Evolutionary conservation across 2,113 vertebrate species (phyloP).

Genomic region (Ivindomyrus marchei): DNA sequence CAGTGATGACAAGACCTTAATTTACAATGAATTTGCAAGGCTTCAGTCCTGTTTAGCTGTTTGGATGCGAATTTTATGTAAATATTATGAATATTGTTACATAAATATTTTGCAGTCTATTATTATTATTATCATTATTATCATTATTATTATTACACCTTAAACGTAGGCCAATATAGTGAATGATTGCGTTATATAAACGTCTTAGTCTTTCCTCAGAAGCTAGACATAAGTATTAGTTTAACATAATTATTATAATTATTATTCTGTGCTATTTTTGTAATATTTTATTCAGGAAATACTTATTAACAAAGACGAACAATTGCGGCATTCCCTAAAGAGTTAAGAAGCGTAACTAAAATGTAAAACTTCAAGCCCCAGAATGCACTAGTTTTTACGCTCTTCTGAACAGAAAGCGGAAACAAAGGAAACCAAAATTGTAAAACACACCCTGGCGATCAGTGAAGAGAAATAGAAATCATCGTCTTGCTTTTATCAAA

Average conservation of each 20-base stretch:
- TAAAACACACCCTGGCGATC: slow-evolving; percentile 42
- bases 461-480: slow-evolving; percentile 36
- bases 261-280: background rate
- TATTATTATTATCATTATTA: background rate
- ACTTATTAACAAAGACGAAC: background rate
- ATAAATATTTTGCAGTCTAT: background rate
- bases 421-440: slow-evolving; percentile 53
- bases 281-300: background rate
- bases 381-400: slow-evolving; percentile 37
- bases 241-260: background rate
- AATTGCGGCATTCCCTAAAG: background rate
- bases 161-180: background rate
- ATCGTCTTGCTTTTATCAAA: background rate
- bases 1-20: background rate
- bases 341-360: background rate
- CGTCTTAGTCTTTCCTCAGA: background rate
- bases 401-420: slow-evolving; percentile 54
- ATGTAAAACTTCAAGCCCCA: slow-evolving; percentile 41
- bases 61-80: background rate
- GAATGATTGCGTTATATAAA: background rate
- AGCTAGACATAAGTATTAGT: background rate
- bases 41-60: background rate
- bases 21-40: background rate
- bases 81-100: background rate
- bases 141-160: background rate